Conservation (phyloP, 2,888 invertebrate species). For the Melieria crassipennis region DNA sequence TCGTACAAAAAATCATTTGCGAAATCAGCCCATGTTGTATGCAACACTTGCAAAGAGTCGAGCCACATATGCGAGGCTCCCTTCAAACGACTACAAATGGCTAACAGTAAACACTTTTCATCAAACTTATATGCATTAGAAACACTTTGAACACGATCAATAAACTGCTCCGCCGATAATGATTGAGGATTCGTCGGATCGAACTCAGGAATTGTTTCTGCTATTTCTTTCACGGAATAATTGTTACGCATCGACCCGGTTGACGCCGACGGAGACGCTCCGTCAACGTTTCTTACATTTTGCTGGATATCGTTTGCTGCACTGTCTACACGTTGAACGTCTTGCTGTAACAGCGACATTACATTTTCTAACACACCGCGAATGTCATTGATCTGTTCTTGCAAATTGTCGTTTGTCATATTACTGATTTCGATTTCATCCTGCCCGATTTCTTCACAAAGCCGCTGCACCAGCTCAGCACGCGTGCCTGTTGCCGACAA, state of each 20-base stretch:
- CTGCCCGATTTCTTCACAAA: neutral
- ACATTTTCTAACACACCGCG: neutral
- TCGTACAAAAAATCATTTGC: conserved; percentile 9
- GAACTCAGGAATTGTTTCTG: conserved; percentile 23
- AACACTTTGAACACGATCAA: conserved; percentile 18
- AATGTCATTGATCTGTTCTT: conserved; percentile 16
- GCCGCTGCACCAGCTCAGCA: conserved; percentile 9
- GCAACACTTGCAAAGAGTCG: conserved; percentile 8
- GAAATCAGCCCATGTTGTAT: conserved; percentile 22
- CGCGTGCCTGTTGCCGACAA: conserved; percentile 1
- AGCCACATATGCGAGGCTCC: conserved; percentile 10
- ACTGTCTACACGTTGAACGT: neutral
- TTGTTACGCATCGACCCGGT: neutral
- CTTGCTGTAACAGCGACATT: neutral
- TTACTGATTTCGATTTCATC: conserved; percentile 15
- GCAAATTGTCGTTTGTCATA: neutral
- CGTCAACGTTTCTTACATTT: too few species aligned
- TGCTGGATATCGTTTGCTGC: neutral
- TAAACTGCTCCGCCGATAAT: conserved; percentile 26
- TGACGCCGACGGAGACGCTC: too few species aligned
- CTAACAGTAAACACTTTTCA: conserved; percentile 27
- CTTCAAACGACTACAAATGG: neutral
- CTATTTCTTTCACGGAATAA: conserved; percentile 28
- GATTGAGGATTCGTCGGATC: conserved; percentile 18
- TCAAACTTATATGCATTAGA: conserved; percentile 16